Evolutionary conservation across 2,113 vertebrate species (phyloP), one percentile per base, ranked within the genome.

Genomic region (Mesitornis unicolor): DNA sequence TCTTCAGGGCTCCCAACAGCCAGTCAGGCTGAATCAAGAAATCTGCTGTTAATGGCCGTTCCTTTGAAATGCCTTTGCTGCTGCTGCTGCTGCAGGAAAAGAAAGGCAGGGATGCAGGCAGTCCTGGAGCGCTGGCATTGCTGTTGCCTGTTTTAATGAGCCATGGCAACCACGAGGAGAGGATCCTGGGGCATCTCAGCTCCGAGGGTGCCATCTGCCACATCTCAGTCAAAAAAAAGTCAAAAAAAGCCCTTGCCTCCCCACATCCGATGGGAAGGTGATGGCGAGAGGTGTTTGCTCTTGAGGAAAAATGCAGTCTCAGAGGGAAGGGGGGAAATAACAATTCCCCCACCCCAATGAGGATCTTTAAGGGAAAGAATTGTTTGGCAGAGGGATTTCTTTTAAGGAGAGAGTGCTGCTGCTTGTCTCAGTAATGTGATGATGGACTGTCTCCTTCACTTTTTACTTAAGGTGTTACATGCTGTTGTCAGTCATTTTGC

Each of bases 1-100:
- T 85, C 70, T 89, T 93, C 67, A 77, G 78, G 29, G 36, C 63
- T 80, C 36, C 60, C 80, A 80, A 71, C 38, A 87, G 67, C 51
- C 45, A 73, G 53, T 68, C 74, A 86, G 71, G 67, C 42, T 48
- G 43, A 89, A 87, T 89, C 65, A 71, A 85, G 87, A 73, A 89
- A 87, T 95, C 74, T 63, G 36, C 36, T 71, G 5, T 76, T 93
- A 94, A 77, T 69, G 43, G 21, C 54, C 6, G 1, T 91, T 89
- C 36, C 70, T 93, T 90, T 93, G 74, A 93, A 90, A 85, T 86
- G 69, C 42, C 63, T 94, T 93, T 83, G 33, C 53, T 93, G 68
- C 48, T 83, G 33, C 53, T 93, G 68, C 48, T 93, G 59, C 76
- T 42, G 57, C 48, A 48, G 29, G 9, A 59, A 29, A 45, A 69